phyloP scores from a whole-genome alignment of 2,113 vertebrate species.

The Leucosticte australis region DNA sequence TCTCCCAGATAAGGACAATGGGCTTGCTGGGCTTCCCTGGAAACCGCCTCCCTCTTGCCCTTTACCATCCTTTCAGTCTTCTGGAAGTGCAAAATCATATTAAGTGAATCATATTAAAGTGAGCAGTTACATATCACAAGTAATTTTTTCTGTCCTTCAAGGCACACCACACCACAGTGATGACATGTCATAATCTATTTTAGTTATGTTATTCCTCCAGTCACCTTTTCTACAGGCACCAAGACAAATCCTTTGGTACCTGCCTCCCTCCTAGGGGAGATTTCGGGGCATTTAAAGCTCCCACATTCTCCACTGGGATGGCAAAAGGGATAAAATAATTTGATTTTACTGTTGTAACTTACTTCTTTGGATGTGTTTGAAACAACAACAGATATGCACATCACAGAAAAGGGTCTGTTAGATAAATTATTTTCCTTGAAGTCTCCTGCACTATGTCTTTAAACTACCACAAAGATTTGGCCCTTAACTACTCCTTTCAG shows the following conservation, averaged over 20 bases:
- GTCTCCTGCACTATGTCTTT: neutral
- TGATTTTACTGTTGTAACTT: neutral
- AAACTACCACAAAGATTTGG: neutral
- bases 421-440: neutral
- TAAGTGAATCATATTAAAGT: neutral
- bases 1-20: neutral
- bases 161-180: neutral
- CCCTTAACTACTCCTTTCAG: neutral
- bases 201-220: neutral
- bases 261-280: fast-evolving
- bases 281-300: neutral
- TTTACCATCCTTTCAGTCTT: neutral
- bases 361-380: neutral
- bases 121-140: neutral
- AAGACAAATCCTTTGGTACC: neutral
- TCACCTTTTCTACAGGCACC: neutral
- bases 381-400: neutral
- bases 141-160: neutral
- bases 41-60: neutral
- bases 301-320: neutral
- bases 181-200: neutral
- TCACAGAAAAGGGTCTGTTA: neutral
- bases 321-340: neutral
- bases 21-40: neutral
- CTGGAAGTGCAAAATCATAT: neutral